A percentile compares a stretch with the other conserved stretches of the same genome.
Evolutionary conservation across 92 coral and sea anemone genomes (phyloP).

Genomic region (Porites evermanni): DNA sequence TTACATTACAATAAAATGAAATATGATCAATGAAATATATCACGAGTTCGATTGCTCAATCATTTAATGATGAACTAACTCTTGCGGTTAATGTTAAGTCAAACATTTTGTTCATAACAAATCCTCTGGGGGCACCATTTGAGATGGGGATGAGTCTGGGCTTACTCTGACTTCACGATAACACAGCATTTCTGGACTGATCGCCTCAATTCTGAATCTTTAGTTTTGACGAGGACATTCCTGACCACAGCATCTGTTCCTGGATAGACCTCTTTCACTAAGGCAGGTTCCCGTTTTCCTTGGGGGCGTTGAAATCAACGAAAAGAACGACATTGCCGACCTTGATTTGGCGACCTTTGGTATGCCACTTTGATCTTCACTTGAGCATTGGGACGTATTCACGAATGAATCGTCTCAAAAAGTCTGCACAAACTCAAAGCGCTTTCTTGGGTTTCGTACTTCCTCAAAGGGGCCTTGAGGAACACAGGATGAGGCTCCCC

Average conservation of each 20-base stretch:
- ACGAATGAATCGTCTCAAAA: constrained; percentile 50
- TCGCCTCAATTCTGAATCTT: neutral
- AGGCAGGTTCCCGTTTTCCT: constrained; percentile 59
- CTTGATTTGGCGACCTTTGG: constrained; percentile 35
- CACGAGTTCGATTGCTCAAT: no score
- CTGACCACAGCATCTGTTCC: constrained; percentile 50
- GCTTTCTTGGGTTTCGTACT: constrained; percentile 41
- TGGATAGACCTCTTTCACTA: constrained; percentile 40
- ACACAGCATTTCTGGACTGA: constrained; percentile 57
- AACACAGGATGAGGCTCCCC: constrained; percentile 52
- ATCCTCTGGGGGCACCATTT: constrained; percentile 3
- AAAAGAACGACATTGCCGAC: constrained; percentile 58
- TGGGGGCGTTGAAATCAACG: constrained; percentile 50
- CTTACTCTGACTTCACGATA: constrained; percentile 24
- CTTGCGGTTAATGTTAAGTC: no score
- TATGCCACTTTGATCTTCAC: constrained; percentile 49
- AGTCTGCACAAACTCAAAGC: constrained; percentile 58
- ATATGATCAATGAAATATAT: no score
- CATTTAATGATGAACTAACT: no score
- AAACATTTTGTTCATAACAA: no score
- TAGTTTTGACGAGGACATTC: constrained; percentile 55
- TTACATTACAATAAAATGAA: no score
- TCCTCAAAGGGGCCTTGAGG: constrained; percentile 60
- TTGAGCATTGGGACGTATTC: constrained; percentile 45
- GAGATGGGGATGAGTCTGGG: neutral